Evolutionary conservation across 2,888 invertebrate genomes (phyloP).

Genomic region (Diloba caeruleocephala): DNA sequence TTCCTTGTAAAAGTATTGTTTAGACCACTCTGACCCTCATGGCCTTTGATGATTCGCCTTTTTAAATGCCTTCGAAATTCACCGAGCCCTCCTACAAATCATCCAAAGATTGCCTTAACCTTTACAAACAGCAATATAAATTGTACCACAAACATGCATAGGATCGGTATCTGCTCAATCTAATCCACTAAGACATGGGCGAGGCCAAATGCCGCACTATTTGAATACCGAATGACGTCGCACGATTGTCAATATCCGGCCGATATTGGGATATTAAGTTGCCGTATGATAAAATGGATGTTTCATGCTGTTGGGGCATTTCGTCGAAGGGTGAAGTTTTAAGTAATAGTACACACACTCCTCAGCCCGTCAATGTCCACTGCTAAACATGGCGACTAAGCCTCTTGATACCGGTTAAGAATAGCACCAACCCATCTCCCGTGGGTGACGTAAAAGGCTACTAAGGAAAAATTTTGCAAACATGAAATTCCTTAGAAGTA

Average conservation of each 20-base stretch:
- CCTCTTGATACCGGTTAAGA: no score
- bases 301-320: slow-evolving; percentile 22
- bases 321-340: slow-evolving; percentile 12
- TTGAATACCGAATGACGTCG: slow-evolving; percentile 60
- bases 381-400: no score
- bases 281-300: slow-evolving; percentile 40
- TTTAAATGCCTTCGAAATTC: background rate
- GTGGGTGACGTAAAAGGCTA: no score
- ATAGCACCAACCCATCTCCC: no score
- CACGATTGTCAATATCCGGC: slow-evolving; percentile 54
- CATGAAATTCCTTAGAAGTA: no score
- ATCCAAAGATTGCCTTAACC: background rate
- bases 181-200: slow-evolving; percentile 33
- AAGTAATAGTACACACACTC: no score
- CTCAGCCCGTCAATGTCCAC: no score
- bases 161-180: slow-evolving; percentile 18
- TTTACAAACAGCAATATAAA: slow-evolving; percentile 28
- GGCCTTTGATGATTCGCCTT: no score
- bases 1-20: no score
- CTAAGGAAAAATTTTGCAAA: no score
- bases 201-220: slow-evolving; percentile 43
- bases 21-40: no score
- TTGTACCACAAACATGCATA: slow-evolving; percentile 18
- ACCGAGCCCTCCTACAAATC: background rate
- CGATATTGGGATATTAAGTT: slow-evolving; percentile 41